phyloP scores from a whole-genome alignment of 2,888 invertebrate genomes.

The Aphodius sticticus region DNA sequence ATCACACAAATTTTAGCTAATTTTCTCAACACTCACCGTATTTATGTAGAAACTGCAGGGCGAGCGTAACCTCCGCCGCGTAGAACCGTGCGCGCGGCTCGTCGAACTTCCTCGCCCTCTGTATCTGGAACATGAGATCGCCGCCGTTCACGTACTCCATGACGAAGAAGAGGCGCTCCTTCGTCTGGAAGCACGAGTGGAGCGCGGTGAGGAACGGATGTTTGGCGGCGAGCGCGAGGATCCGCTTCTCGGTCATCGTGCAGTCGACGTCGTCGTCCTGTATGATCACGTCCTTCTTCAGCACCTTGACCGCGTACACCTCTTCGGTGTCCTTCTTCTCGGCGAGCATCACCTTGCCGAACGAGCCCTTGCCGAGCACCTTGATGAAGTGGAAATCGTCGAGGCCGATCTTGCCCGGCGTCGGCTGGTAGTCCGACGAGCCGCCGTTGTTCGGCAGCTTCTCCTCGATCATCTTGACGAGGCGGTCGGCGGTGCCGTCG shows the following conservation, averaged over 20 bases:
- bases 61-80: constrained; percentile 97
- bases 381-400: constrained; percentile 97
- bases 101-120: constrained; percentile 97
- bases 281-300: constrained; percentile 97
- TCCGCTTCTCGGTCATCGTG: constrained; percentile 98
- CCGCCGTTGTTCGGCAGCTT: constrained; percentile 57
- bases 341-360: constrained; percentile 98
- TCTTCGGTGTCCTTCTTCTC: constrained; percentile 94
- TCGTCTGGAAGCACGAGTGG: constrained; percentile 97
- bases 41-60: constrained; percentile 95
- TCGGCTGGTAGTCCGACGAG: constrained; percentile 43
- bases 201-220: constrained; percentile 98
- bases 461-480: constrained; percentile 60
- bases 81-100: constrained; percentile 95
- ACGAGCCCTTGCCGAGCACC: constrained; percentile 98
- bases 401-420: constrained; percentile 70
- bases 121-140: constrained; percentile 99
- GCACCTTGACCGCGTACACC: constrained; percentile 86
- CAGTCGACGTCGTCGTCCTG: constrained; percentile 99
- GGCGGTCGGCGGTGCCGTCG: constrained; percentile 34
- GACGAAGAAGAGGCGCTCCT: constrained; percentile 90
- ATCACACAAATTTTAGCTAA: too few species aligned
- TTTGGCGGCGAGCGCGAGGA: constrained; percentile 94
- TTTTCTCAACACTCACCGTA: too few species aligned
- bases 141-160: constrained; percentile 99